A percentile compares a stretch with the other conserved stretches of the same genome.
These are phyloP conservation scores for Boloria selene DNA, from an alignment of 2,888 invertebrate genomes.

Conservation along the genomic window DNA sequence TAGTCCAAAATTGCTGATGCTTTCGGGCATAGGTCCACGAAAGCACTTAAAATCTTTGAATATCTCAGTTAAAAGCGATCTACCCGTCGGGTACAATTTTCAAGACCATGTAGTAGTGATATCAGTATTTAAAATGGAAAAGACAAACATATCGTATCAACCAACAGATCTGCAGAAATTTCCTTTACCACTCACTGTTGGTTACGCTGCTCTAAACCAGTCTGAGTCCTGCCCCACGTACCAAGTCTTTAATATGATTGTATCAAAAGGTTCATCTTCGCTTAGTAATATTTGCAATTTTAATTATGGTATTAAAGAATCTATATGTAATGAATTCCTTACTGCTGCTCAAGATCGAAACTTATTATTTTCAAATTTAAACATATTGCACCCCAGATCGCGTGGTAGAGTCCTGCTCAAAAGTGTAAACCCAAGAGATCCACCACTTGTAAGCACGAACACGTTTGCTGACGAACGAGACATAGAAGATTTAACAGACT, in stretches of 20 bases:
- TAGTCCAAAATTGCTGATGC: slow-evolving; percentile 52
- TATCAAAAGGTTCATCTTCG: slow-evolving; percentile 26
- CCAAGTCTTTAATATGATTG: slow-evolving; percentile 40
- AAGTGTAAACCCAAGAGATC: slow-evolving; percentile 46
- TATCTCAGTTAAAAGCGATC: slow-evolving; percentile 48
- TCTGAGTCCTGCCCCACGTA: slow-evolving; percentile 47
- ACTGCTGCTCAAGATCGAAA: slow-evolving; percentile 38
- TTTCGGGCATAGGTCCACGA: slow-evolving; percentile 56
- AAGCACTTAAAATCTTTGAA: slow-evolving; percentile 47
- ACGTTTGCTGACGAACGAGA: slow-evolving; percentile 47
- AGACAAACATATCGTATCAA: slow-evolving; percentile 61
- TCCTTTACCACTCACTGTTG: slow-evolving; percentile 40
- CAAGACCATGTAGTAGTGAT: slow-evolving; percentile 48
- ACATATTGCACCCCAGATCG: slow-evolving; percentile 45
- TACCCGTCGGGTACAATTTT: slow-evolving; percentile 53
- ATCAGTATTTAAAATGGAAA: slow-evolving; percentile 41
- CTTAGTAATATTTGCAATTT: slow-evolving; percentile 48
- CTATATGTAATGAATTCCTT: slow-evolving; percentile 38
- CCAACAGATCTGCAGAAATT: slow-evolving; percentile 43
- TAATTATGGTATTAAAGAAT: slow-evolving; percentile 72
- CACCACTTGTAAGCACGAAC: slow-evolving; percentile 45
- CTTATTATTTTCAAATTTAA: slow-evolving; percentile 35
- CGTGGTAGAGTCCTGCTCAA: slow-evolving; percentile 47
- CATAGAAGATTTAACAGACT: slow-evolving; percentile 46
- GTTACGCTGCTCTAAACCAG: slow-evolving; percentile 47